Conservation (phyloP, 2,113 vertebrate genomes). For the Elanus axillaris region DNA sequence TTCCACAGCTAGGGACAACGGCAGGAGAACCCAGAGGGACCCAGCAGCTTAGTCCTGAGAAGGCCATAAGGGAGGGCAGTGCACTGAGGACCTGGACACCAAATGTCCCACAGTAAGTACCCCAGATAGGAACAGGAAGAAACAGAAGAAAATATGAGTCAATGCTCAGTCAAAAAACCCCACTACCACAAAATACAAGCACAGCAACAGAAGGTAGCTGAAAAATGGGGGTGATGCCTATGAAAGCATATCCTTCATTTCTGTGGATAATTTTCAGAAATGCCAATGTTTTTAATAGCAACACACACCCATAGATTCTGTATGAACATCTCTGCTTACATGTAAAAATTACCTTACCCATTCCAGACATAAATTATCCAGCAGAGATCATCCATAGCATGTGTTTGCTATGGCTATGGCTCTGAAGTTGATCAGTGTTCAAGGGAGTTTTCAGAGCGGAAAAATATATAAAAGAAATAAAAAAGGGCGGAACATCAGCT, state of each 20-base stretch:
- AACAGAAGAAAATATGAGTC: background rate
- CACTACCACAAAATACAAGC: background rate
- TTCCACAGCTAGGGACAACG: background rate
- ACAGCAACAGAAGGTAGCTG: background rate
- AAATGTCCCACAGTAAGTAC: background rate
- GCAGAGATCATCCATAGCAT: background rate
- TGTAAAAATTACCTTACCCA: background rate
- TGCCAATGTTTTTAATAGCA: background rate
- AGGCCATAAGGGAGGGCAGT: background rate
- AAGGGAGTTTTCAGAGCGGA: background rate
- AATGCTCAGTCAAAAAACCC: background rate
- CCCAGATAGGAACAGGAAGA: background rate
- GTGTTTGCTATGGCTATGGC: background rate
- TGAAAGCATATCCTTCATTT: background rate
- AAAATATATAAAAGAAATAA: background rate
- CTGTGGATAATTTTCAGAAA: background rate
- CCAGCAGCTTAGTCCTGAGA: background rate
- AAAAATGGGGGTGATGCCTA: background rate
- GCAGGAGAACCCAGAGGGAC: background rate
- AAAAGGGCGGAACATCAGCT: background rate
- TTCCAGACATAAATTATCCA: background rate
- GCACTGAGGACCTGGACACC: background rate
- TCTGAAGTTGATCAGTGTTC: background rate
- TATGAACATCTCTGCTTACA: background rate
- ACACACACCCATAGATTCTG: background rate